phyloP scores from a whole-genome alignment of 2,113 vertebrate species.

The Sisor rabdophorus region DNA sequence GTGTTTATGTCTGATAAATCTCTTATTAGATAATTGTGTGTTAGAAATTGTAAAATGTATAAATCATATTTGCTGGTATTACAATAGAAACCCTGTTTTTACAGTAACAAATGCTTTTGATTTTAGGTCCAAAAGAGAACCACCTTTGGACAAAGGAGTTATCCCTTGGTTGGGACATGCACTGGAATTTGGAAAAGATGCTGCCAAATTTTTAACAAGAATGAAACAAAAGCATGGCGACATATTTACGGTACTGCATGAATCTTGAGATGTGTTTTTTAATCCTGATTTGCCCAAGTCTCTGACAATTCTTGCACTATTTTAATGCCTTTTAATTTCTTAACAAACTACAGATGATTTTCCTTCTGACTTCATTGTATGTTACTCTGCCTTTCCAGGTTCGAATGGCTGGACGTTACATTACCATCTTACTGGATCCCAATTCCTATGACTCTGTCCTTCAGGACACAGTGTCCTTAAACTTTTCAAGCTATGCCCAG shows the following conservation, averaged over 20 bases:
- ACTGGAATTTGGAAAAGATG: constrained; percentile 81
- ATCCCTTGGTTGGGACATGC: constrained; percentile 85
- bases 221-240: constrained; percentile 83
- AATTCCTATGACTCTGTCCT: constrained; percentile 75
- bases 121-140: constrained; percentile 71
- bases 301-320: not conserved
- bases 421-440: constrained; percentile 81
- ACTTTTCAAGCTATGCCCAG: constrained; percentile 75
- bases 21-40: not conserved
- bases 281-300: not conserved
- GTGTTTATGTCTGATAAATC: not conserved
- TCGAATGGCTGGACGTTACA: constrained; percentile 73
- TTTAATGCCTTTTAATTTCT: not conserved
- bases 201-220: constrained; percentile 73
- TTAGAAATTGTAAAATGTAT: not conserved
- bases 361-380: not conserved
- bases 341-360: not conserved
- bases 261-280: not conserved
- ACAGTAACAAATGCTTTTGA: not conserved
- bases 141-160: constrained; percentile 77
- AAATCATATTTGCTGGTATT: not conserved
- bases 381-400: constrained; percentile 61
- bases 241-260: constrained; percentile 73
- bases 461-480: constrained; percentile 66
- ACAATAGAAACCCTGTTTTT: not conserved